Evolutionary conservation across 2,888 invertebrate genomes (phyloP).

Genomic region (Minunthozetes semirufus): DNA sequence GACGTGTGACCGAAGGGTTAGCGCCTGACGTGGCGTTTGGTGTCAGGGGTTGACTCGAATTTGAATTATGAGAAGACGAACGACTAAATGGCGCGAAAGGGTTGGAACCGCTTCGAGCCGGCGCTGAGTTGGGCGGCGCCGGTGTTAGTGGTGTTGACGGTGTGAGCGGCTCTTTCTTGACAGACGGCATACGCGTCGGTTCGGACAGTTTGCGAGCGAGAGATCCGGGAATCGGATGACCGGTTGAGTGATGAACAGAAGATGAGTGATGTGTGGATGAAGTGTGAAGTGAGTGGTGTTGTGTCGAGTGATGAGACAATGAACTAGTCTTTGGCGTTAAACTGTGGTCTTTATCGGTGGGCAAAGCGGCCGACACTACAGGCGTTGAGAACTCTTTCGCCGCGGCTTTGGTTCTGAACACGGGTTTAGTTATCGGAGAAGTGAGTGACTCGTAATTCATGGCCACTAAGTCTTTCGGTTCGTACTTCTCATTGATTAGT

Average conservation of each 20-base stretch:
- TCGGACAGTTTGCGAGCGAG: slow-evolving; percentile 36
- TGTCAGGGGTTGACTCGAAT: slow-evolving; percentile 4
- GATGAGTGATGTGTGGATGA: slow-evolving; percentile 20
- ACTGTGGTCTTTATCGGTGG: slow-evolving; percentile 18
- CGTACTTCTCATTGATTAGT: slow-evolving; percentile 68
- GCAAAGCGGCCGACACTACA: slow-evolving; percentile 34
- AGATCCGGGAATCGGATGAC: slow-evolving; percentile 32
- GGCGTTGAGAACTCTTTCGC: slow-evolving; percentile 44
- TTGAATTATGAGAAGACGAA: slow-evolving; percentile 30
- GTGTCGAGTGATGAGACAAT: slow-evolving; percentile 2
- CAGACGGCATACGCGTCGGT: slow-evolving; percentile 26
- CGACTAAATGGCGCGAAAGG: slow-evolving; percentile 22
- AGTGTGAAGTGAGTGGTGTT: slow-evolving; percentile 16
- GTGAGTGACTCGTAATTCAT: slow-evolving; percentile 4
- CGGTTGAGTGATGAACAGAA: neutral
- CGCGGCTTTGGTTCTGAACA: slow-evolving; percentile 45
- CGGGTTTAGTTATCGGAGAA: slow-evolving; percentile 39
- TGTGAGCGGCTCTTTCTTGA: slow-evolving; percentile 36
- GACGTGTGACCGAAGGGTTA: neutral
- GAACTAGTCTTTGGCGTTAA: slow-evolving; percentile 32
- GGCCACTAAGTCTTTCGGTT: slow-evolving; percentile 50
- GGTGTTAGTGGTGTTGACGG: slow-evolving; percentile 38
- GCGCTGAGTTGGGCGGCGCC: slow-evolving; percentile 33
- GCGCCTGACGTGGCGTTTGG: slow-evolving; percentile 43
- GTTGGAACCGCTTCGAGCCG: slow-evolving; percentile 17